A percentile compares a stretch with the other conserved stretches of the same genome.
phyloP scores from a whole-genome alignment of 2,113 vertebrate species.

The Dipodomys stephensi region DNA sequence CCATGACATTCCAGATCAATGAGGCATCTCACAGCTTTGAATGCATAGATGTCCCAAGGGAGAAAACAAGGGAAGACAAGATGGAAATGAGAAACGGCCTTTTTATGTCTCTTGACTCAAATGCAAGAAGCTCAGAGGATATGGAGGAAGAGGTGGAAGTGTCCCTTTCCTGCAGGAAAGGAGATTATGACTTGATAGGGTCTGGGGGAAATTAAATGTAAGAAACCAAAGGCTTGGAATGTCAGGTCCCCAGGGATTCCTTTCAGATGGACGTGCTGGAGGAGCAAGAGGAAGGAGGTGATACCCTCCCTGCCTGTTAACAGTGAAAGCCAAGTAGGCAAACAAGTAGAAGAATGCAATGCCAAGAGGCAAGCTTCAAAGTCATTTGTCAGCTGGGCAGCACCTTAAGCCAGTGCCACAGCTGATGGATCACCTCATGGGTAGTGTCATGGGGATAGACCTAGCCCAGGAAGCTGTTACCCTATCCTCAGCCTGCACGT shows the following conservation, averaged over 20 bases:
- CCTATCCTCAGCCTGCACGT: conserved; percentile 1
- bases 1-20: conserved; percentile 77
- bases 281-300: conserved; percentile 64
- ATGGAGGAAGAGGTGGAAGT: conserved; percentile 83
- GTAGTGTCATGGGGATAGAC: not conserved
- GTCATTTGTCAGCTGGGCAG: conserved; percentile 71
- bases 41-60: conserved; percentile 76
- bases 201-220: conserved; percentile 77
- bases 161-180: conserved; percentile 80
- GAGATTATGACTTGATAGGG: conserved; percentile 79
- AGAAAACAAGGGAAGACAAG: conserved; percentile 80
- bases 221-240: conserved; percentile 77
- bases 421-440: conserved; percentile 65
- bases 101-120: conserved; percentile 80
- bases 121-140: conserved; percentile 77
- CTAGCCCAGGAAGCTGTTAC: conserved; percentile 34
- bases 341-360: conserved; percentile 67
- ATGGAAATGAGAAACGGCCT: conserved; percentile 80
- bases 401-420: conserved; percentile 37
- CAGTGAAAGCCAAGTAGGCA: conserved; percentile 77
- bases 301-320: not conserved
- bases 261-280: conserved; percentile 61
- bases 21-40: conserved; percentile 70
- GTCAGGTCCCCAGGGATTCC: conserved; percentile 65
- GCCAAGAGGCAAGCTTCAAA: conserved; percentile 50